These are phyloP conservation scores for Thumatha senex DNA, from an alignment of 2,888 invertebrate species.

Conservation along the genomic window DNA sequence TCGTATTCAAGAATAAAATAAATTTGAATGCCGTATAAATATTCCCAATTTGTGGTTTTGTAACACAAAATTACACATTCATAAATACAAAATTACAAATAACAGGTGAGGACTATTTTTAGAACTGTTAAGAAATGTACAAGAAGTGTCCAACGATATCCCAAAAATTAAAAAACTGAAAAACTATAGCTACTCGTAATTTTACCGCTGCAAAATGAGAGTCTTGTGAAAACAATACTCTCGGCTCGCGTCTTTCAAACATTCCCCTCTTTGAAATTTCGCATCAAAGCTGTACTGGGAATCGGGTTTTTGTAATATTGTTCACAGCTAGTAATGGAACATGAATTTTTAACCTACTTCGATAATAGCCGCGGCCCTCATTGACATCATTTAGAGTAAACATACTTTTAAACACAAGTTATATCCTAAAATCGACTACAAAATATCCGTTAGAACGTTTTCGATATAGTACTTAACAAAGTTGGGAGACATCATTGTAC, in stretches of 20 bases:
- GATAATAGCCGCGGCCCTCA: constrained; percentile 28
- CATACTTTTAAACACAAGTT: neutral
- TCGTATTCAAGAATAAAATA: no score
- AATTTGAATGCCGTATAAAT: no score
- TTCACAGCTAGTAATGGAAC: constrained; percentile 47
- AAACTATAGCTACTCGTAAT: constrained; percentile 45
- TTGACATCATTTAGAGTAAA: constrained; percentile 14
- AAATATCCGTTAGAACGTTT: neutral
- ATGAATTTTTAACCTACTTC: constrained; percentile 51
- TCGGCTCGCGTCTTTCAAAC: constrained; percentile 49
- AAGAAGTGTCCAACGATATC: constrained; percentile 33
- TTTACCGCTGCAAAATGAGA: constrained; percentile 50
- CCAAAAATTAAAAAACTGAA: constrained; percentile 43
- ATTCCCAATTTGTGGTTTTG: no score
- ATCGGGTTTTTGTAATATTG: constrained; percentile 55
- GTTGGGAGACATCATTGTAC: no score
- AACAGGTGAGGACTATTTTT: constrained; percentile 19
- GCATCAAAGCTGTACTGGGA: constrained; percentile 49
- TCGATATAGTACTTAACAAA: neutral
- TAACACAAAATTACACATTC: no score
- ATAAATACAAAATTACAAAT: no score
- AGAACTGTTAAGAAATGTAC: constrained; percentile 9
- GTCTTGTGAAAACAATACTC: constrained; percentile 54
- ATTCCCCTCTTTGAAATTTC: constrained; percentile 49
- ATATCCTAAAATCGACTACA: neutral